Percentiles rank a stretch among this genome's conserved stretches.
phyloP scores from a whole-genome alignment of 2,113 vertebrate species.

The Pygoscelis adeliae region DNA sequence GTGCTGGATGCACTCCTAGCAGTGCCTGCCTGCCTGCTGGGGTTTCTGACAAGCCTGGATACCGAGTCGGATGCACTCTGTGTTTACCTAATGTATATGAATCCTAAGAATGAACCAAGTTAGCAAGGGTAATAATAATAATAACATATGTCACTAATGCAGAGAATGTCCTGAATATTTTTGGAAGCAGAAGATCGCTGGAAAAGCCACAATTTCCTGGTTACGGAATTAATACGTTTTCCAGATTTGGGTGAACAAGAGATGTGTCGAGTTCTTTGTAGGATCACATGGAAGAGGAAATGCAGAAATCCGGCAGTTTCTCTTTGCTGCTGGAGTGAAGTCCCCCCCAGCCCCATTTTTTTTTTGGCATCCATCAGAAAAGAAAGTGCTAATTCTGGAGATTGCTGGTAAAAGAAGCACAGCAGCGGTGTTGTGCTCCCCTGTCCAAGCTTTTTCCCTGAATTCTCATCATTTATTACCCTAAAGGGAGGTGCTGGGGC shows the following conservation, averaged over 20 bases:
- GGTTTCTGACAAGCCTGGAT: not conserved
- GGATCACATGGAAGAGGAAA: not conserved
- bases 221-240: not conserved
- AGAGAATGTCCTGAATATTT: not conserved
- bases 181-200: not conserved
- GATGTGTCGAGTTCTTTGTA: rapidly evolving
- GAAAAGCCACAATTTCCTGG: conserved; percentile 7
- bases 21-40: rapidly evolving
- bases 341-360: rapidly evolving
- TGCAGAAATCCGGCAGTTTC: not conserved
- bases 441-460: not conserved
- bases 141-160: not conserved
- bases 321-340: not conserved
- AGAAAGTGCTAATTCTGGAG: not conserved
- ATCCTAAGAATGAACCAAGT: not conserved
- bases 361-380: not conserved
- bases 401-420: not conserved
- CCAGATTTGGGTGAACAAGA: not conserved
- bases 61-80: rapidly evolving
- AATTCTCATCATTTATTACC: not conserved
- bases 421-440: not conserved
- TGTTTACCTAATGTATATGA: rapidly evolving
- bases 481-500: not conserved
- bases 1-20: not conserved
- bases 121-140: not conserved